phyloP scores from a whole-genome alignment of 2,888 invertebrate species.

The Nomada flava region DNA sequence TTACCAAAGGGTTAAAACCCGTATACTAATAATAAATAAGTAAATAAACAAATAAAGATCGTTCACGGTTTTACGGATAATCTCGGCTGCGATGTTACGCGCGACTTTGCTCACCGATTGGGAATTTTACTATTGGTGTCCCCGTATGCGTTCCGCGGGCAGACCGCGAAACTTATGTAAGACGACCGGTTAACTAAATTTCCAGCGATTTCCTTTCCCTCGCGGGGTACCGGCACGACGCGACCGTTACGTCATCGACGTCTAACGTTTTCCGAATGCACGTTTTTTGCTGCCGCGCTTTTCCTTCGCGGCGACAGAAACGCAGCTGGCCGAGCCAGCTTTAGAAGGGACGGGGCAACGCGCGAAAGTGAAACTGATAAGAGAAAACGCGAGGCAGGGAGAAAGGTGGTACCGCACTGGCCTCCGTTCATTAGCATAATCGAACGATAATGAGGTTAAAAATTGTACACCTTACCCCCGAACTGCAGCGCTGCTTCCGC shows the following conservation, averaged over 20 bases:
- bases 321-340: neutral
- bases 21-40: too few relatives aligned
- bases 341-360: neutral
- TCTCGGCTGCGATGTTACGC: neutral
- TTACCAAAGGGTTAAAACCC: too few relatives aligned
- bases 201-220: constrained; percentile 70
- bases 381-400: constrained; percentile 29
- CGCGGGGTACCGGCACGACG: neutral
- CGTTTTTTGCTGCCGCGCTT: neutral
- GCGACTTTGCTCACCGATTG: constrained; percentile 11
- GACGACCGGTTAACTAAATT: constrained; percentile 57
- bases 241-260: constrained; percentile 11
- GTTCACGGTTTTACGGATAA: too few relatives aligned
- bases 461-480: constrained; percentile 37
- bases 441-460: constrained; percentile 49
- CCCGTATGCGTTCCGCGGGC: neutral
- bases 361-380: constrained; percentile 41
- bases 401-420: constrained; percentile 39
- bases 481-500: constrained; percentile 31
- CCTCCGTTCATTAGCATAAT: constrained; percentile 50
- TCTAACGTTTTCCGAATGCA: constrained; percentile 10
- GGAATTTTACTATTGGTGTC: neutral
- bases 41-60: too few relatives aligned
- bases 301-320: neutral
- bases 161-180: constrained; percentile 20